Conservation (phyloP, 2,888 invertebrate genomes). For the Blera fallax region DNA sequence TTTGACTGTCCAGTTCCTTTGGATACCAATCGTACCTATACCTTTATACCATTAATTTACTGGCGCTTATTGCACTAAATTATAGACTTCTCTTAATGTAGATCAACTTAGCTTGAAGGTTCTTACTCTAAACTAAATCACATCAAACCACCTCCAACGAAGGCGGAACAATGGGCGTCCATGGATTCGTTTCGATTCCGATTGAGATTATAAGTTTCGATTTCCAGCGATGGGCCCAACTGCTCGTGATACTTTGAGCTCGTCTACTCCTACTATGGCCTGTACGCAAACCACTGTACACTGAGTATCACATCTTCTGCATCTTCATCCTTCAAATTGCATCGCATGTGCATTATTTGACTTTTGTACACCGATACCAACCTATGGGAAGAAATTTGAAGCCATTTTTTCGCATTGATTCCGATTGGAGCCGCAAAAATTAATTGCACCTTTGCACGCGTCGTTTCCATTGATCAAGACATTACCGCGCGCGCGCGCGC, state of each 20-base stretch:
- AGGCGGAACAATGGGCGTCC: slow-evolving; percentile 65
- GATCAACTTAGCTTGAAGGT: slow-evolving; percentile 37
- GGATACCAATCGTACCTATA: background rate
- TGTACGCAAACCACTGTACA: slow-evolving; percentile 5
- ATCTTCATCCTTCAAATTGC: slow-evolving; percentile 51
- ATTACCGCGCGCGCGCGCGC: slow-evolving; percentile 35
- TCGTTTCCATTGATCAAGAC: slow-evolving; percentile 76
- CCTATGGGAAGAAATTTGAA: slow-evolving; percentile 58
- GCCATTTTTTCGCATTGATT: slow-evolving; percentile 52
- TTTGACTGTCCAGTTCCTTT: background rate
- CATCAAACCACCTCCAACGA: slow-evolving; percentile 52
- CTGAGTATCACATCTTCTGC: slow-evolving; percentile 42
- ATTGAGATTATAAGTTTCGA: slow-evolving; percentile 62
- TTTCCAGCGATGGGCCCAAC: slow-evolving; percentile 39
- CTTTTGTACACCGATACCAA: slow-evolving; percentile 37
- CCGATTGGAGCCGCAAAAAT: slow-evolving; percentile 77
- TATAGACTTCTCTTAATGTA: slow-evolving; percentile 46
- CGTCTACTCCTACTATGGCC: slow-evolving; percentile 34
- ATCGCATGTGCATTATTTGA: slow-evolving; percentile 70
- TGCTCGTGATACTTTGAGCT: slow-evolving; percentile 39
- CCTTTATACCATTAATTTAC: background rate
- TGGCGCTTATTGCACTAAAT: slow-evolving; percentile 28
- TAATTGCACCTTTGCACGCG: slow-evolving; percentile 81
- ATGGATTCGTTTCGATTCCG: slow-evolving; percentile 61
- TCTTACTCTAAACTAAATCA: slow-evolving; percentile 55